Base-by-base conservation (phyloP, 2,797 vertebrate species). In the Pteropus rufus region DNA sequence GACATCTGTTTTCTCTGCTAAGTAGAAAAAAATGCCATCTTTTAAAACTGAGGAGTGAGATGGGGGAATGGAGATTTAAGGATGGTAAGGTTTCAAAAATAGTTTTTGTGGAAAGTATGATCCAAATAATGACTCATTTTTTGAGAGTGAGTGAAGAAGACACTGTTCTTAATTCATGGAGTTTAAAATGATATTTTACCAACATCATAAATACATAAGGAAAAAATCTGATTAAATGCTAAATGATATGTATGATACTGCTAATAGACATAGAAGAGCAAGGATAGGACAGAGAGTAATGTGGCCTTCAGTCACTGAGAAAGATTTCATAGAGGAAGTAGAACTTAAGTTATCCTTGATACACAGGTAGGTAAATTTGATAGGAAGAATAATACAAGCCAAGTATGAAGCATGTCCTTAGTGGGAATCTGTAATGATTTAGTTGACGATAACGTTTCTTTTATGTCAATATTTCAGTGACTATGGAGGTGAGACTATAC, bases 401-500 rank as follows among this genome's bases (percentile, higher is more conserved):
- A 64, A 16, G 5, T 54, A 26, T 95, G 62, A 29, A 90, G 21
- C 58, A 31, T 41, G 26, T 82, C 26, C 29, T 65, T 95, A 44
- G 21, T 93, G 31, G 16, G 87, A 58, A 62, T 91, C 14, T 65
- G 7, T 92, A 94, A 70, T 89, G 49, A 93, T 86, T 64, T 93
- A 39, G 7, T 84, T 96, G 91, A 76, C 85, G 60, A 2, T 91
- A 92, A 89, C 70, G 10, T 23, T 95, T 93, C 2, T 90, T 54
- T 89, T 93, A 94, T 91, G 0, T 98, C 89, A 11, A 98, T 44
- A 98, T 97, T 98, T 85, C 98, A 99, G 99, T 98, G 99, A 99
- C 94, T 99, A 99, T n/a, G 98, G 99, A 98, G 99, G 99, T 49
- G 99, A 99, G 96, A 98, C 98, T 16, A 98, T 99, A 98, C 99